Conservation (phyloP, 37 sponge, comb jelly and placozoan genomes). For the Crambe crambe region DNA sequence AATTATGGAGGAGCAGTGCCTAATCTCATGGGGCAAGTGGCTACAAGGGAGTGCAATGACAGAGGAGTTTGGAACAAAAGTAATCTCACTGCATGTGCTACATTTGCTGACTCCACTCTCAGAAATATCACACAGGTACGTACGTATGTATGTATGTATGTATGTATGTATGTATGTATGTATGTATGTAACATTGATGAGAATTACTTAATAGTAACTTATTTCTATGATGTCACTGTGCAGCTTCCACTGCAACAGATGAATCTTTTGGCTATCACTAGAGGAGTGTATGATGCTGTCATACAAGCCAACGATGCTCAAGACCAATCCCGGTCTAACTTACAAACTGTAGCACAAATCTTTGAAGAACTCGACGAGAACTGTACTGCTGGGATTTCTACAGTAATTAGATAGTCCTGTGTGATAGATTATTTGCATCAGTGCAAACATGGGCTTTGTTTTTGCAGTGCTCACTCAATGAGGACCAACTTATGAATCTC, state of each 20-base stretch:
- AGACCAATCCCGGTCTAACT: slow-evolving; percentile 1
- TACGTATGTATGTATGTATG: not conserved
- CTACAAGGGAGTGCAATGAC: slow-evolving; percentile 5
- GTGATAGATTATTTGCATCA: not conserved
- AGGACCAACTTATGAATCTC: not conserved
- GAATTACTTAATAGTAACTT: not conserved
- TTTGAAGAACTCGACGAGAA: not conserved
- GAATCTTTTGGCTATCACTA: not conserved
- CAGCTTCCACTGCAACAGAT: not conserved
- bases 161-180: not conserved
- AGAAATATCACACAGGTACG: slow-evolving; percentile 11
- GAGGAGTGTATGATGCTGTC: not conserved
- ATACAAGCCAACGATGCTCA: not conserved
- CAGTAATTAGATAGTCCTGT: not conserved
- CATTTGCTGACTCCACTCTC: slow-evolving; percentile 8
- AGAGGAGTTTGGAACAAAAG: slow-evolving; percentile 2
- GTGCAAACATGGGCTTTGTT: not conserved
- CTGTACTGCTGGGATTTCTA: not conserved
- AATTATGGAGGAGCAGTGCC: slow-evolving; percentile 6
- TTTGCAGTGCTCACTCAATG: not conserved
- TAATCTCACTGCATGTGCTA: slow-evolving; percentile 8
- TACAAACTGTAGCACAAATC: not conserved
- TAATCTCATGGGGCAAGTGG: not conserved
- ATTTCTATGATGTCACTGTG: no score
- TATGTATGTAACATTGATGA: not conserved